These are phyloP conservation scores for Lomographa bimaculata DNA, from an alignment of 2,888 invertebrate genomes.

Conservation along the genomic window DNA sequence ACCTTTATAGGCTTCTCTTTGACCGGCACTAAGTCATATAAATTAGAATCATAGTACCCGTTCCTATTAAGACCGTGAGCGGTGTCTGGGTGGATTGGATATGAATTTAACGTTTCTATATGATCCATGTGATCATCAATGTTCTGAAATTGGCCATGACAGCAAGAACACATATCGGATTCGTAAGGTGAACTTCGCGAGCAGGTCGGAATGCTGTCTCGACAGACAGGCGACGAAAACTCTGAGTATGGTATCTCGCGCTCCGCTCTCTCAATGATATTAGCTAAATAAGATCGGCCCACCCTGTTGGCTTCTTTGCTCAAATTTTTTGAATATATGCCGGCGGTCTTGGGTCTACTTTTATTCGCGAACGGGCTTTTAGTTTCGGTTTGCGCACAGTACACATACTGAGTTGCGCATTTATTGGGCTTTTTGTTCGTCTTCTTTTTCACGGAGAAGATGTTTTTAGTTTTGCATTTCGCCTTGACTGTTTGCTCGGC, in stretches of 20 bases:
- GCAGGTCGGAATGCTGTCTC: slow-evolving; percentile 16
- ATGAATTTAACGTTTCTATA: slow-evolving; percentile 16
- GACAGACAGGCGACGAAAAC: slow-evolving; percentile 61
- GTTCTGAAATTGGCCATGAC: slow-evolving; percentile 55
- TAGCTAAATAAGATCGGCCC: slow-evolving; percentile 41
- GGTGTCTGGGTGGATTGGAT: slow-evolving; percentile 25
- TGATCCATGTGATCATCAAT: slow-evolving; percentile 48
- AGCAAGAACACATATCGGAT: slow-evolving; percentile 63
- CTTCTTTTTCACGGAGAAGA: slow-evolving; percentile 23
- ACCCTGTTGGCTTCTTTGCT: slow-evolving; percentile 6
- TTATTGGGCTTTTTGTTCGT: slow-evolving; percentile 20
- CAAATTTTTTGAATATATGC: slow-evolving; percentile 15
- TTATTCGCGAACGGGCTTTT: slow-evolving; percentile 25
- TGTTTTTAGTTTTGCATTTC: slow-evolving; percentile 7
- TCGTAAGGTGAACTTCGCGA: slow-evolving; percentile 26
- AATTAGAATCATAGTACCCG: slow-evolving; percentile 59
- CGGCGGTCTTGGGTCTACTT: too few relatives aligned
- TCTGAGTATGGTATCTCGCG: slow-evolving; percentile 33
- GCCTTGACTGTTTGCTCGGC: slow-evolving; percentile 12
- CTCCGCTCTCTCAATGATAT: slow-evolving; percentile 42
- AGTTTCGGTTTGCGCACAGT: slow-evolving; percentile 21
- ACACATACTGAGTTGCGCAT: slow-evolving; percentile 23
- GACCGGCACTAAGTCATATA: slow-evolving; percentile 67
- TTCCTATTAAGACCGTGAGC: slow-evolving; percentile 35
- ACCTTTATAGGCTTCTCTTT: slow-evolving; percentile 53